Percentiles rank a stretch among this genome's conserved stretches.
Conservation (phyloP, 2,888 invertebrate species). For the Apocheima hispidaria region DNA sequence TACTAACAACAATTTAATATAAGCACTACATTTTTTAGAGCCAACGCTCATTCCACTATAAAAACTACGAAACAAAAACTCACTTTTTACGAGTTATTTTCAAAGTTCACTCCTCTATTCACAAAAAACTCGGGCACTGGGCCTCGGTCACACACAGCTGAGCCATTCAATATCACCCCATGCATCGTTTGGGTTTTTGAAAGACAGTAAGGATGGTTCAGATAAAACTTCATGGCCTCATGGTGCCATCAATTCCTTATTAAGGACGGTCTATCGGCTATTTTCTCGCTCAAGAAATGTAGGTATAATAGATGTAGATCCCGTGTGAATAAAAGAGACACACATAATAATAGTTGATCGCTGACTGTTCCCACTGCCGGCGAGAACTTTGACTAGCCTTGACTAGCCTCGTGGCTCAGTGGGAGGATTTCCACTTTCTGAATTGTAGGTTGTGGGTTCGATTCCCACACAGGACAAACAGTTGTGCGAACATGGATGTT, state of each 20-base stretch:
- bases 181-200: not conserved
- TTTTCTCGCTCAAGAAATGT: not conserved
- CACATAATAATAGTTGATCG: too few relatives aligned
- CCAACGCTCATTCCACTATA: not conserved
- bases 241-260: too few relatives aligned
- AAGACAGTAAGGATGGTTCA: constrained; percentile 14
- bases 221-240: not conserved
- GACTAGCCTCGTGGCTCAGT: too few relatives aligned
- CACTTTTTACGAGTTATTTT: constrained; percentile 21
- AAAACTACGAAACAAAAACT: constrained; percentile 18
- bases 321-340: too few relatives aligned
- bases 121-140: constrained; percentile 40
- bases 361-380: too few relatives aligned
- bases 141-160: constrained; percentile 41
- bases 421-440: too few relatives aligned
- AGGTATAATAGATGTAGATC: too few relatives aligned
- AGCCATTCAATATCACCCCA: constrained; percentile 33
- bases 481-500: too few relatives aligned
- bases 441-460: too few relatives aligned
- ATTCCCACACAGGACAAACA: too few relatives aligned
- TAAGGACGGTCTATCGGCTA: too few relatives aligned
- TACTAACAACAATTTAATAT: not conserved
- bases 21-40: not conserved
- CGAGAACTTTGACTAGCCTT: too few relatives aligned
- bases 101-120: constrained; percentile 28